Base-by-base conservation (phyloP, 2,113 vertebrate species). In the Nesoenas mayeri region DNA sequence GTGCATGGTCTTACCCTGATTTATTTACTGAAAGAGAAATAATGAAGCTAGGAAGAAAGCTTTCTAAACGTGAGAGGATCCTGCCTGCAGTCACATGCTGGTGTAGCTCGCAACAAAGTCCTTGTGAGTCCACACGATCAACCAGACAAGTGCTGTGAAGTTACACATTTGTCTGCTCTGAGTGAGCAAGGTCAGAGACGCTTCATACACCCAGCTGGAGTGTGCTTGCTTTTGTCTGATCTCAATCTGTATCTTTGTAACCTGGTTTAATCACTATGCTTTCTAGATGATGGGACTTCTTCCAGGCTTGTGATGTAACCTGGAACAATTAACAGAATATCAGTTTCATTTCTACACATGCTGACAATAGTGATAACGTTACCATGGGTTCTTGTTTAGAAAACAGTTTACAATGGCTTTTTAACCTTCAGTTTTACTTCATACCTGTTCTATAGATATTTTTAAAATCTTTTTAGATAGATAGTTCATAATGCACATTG, bases 391-490 rank as follows among this genome's bases (percentile, higher is more conserved):
- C 26, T 6, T 51, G 24, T 91, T 95, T 74, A 70, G 71, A 53
- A 90, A 73, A 79, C 4, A 1, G 2, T 79, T 82, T n/a, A 32
- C 25, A 25, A 3, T 81, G 26, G 3, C 36, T 82, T 91, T 94
- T 78, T 70, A 89, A 79, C 79, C 53, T 62, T 81, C 51, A 16
- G 17, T 82, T 57, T 85, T 65, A 72, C 82, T 94, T 88, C 74
- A 48, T 71, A 85, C 69, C 44, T 61, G 70, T 93, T 88, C 75
- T 71, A 67, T 80, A 88, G 34, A 25, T 50, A 19, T 38, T 78
- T 85, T 94, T 28, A 0, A 15, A 94, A 87, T 62, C 19, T 32
- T 92, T 94, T 72, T 58, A 10, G 61, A 93, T 58, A 74, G 20
- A 26, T 64, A 32, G 31, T 82, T 90, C 54, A 6, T 58, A 78